Evolutionary conservation across 2,797 vertebrate species (phyloP).

Genomic region (Chaetodon trifasciatus): DNA sequence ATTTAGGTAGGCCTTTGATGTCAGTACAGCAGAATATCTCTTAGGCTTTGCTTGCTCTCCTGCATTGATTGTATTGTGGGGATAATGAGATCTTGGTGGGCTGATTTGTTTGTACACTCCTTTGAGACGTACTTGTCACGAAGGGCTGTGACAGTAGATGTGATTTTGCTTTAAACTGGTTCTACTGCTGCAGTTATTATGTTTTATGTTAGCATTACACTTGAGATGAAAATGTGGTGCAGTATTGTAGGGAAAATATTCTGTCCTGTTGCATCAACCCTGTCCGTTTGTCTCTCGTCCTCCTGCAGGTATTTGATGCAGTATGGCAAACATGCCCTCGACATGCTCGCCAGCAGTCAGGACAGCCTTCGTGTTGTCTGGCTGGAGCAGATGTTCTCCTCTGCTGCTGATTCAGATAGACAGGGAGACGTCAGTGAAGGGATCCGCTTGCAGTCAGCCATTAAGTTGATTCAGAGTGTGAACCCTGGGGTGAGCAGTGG

Average conservation of each 20-base stretch:
- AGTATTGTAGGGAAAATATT: not conserved
- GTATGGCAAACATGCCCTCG: conserved; percentile 93
- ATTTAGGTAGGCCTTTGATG: not conserved
- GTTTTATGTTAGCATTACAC: conserved; percentile 16
- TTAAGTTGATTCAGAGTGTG: conserved; percentile 90
- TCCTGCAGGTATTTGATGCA: conserved; percentile 80
- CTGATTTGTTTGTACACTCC: conserved; percentile 16
- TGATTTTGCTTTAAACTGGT: conserved; percentile 17
- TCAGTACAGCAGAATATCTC: not conserved
- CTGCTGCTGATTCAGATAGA: conserved; percentile 78
- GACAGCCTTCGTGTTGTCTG: conserved; percentile 94
- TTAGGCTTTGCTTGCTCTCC: not conserved
- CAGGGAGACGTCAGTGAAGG: conserved; percentile 79
- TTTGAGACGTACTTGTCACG: conserved; percentile 20
- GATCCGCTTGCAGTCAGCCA: conserved; percentile 87
- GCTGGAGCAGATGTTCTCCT: conserved; percentile 92
- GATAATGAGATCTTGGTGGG: not conserved
- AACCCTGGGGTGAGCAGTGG: conserved; percentile 90
- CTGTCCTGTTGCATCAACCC: not conserved
- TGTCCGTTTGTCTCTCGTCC: conserved; percentile 6
- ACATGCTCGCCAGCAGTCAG: conserved; percentile 94
- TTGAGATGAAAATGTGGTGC: conserved; percentile 7
- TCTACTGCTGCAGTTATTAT: conserved; percentile 18
- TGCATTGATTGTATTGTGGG: conserved; percentile 26
- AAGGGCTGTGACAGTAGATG: conserved; percentile 12